A percentile compares a stretch with the other conserved stretches of the same genome.
Evolutionary conservation across 2,113 vertebrate species (phyloP).

Genomic region (Gasterosteus nipponicus): DNA sequence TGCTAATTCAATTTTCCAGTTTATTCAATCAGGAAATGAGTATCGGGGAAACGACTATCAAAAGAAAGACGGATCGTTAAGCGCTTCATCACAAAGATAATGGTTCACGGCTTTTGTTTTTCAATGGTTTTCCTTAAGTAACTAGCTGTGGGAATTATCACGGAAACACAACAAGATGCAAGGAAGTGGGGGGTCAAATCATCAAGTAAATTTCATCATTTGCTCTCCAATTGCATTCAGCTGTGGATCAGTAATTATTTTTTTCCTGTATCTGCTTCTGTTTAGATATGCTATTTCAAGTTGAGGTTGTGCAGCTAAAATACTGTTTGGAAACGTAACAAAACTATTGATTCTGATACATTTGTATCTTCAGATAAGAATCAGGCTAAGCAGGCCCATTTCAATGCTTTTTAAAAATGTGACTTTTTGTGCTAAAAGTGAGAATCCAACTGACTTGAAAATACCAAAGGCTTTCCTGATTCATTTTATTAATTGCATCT

Average conservation of each 20-base stretch:
- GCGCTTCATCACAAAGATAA: conserved; percentile 25
- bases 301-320: background rate
- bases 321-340: background rate
- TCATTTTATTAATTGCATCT: background rate
- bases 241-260: conserved; percentile 5
- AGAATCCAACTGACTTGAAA: background rate
- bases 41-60: conserved; percentile 15
- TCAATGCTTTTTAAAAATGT: background rate
- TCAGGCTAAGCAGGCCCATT: background rate
- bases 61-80: conserved; percentile 53
- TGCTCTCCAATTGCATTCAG: background rate
- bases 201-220: conserved; percentile 5
- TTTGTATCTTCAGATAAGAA: background rate
- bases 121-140: conserved; percentile 29
- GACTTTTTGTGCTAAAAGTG: background rate
- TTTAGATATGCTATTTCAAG: conserved; percentile 6
- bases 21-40: conserved; percentile 57
- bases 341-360: background rate
- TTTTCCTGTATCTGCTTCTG: background rate
- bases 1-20: conserved; percentile 42
- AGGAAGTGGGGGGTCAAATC: background rate
- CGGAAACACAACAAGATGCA: background rate
- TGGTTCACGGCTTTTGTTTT: conserved; percentile 41
- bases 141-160: conserved; percentile 22
- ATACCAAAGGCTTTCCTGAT: background rate